Base-by-base conservation (phyloP, 2,888 invertebrate species). In the Dicyrtoma fusca region DNA sequence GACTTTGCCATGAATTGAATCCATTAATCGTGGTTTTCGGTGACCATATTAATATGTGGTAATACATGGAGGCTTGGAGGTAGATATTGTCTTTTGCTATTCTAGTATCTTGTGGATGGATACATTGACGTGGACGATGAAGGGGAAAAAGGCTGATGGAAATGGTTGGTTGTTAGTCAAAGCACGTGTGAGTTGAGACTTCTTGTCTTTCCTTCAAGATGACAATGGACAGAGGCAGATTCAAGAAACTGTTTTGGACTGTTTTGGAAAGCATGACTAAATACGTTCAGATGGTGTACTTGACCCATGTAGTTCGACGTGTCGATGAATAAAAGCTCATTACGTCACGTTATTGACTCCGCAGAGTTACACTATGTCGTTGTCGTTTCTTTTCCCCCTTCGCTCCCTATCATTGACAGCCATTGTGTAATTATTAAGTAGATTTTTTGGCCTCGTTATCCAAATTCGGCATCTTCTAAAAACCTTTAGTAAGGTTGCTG, bases 401-500 rank as follows among this genome's bases (percentile, higher is more conserved):
- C n/a, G 10, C 53, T 53, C 21, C 1, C 5, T 13, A 13, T 59
- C 13, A 14, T 21, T 59, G 23, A 23, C 23, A 57, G 2, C 21
- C 14, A 71, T 25, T 49, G 59, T 47, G 61, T 72, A 34, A 63
- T 71, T 72, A 25, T 23, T 57, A 14, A 49, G 34, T 21, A 42
- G 53, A 66, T 53, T 53, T n/a, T 65, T 78, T 75, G 75, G 73
- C 78, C 76, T 76, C 76, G 77, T 76, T 78, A 75, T 65, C 78
- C 76, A 77, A 77, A 77, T 69, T 74, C 57, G 61, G 72, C 3
- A n/a, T 47, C 2, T 44, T 26, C 51, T 45, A 73, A n/a, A 75
- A 66, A 73, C 74, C 70, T 73, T 73, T 73, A 75, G 72, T 78
- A 76, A 78, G 78, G 77, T 75, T 74, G 71, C 71, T 75, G 76